Conservation (phyloP, 2,888 invertebrate species). For the Tachina lurida region DNA sequence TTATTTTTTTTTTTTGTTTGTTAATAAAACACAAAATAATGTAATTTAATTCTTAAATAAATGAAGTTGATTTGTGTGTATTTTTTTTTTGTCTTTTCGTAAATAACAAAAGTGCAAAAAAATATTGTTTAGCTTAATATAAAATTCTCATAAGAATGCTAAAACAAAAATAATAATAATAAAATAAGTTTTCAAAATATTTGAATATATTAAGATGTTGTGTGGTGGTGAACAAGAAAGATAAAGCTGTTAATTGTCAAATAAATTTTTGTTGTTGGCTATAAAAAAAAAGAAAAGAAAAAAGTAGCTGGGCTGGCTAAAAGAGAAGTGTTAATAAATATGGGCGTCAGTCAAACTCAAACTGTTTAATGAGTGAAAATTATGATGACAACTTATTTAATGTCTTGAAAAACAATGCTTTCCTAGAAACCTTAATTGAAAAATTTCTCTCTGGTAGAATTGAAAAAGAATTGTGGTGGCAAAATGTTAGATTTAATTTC, state of each 20-base stretch:
- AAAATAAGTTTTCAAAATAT: not conserved
- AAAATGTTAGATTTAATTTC: not conserved
- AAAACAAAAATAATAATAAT: not conserved
- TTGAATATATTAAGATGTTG: not conserved
- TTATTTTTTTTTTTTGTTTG: conserved; percentile 2
- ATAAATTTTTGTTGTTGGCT: not conserved
- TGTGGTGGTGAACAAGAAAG: not conserved
- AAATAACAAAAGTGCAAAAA: not conserved
- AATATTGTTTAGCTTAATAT: conserved; percentile 42
- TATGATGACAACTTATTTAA: conserved; percentile 15
- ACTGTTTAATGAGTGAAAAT: not conserved
- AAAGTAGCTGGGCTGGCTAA: not conserved
- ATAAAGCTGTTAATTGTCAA: conserved; percentile 8
- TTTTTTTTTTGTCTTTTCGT: not conserved
- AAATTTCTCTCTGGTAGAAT: not conserved
- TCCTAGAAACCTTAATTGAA: not conserved
- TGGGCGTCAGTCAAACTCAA: not conserved
- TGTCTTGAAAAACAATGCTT: not conserved
- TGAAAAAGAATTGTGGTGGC: not conserved
- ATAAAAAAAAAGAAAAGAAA: not conserved
- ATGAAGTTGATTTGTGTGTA: conserved; percentile 1
- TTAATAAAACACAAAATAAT: not conserved
- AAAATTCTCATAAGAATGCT: not conserved
- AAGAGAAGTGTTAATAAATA: conserved; percentile 6
- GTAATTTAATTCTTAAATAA: conserved; percentile 29